Evolutionary conservation across 1,140 invertebrate species (phyloP), one percentile per base, ranked within the genome.

Genomic region (Drosophila ironensis): DNA sequence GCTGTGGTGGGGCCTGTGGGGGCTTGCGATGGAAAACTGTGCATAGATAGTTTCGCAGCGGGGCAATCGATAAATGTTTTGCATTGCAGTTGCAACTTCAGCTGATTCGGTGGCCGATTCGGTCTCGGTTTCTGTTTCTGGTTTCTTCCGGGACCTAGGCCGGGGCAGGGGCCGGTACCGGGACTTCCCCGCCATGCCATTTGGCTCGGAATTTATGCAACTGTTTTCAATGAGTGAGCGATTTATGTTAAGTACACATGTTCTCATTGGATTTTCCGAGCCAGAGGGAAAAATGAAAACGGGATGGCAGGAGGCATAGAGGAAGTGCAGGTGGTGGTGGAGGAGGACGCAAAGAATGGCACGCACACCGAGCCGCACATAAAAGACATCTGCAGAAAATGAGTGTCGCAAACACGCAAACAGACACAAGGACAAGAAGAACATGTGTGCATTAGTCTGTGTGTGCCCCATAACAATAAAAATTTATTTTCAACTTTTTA

Each of bases 401-500:
- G 80, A 84, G 80, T 86, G 78, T 84, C 78, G 80, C 78, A 84
- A 86, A 75, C 80, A 84, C 80, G 80, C 80, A 84, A 86, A 86
- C 74, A 86, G 80, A 84, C 70, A 86, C 80, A 84, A 86, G 80
- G 80, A 84, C 80, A 63, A 84, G 70, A 74, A 77, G 72, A 70
- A 56, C 59, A 46, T 61, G 51, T 73, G 78, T 30, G 17, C 16
- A 17, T 33, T 24, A 16, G n/a, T 61, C 8, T 35, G 54, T 66
- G 68, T 86, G 59, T 72, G 80, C 71, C 74, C 80, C 80, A 84
- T 84, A 84, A 84, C 80, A 84, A 84, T 84, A 84, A 84, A 84
- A 84, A 86, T 86, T 84, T 84, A 84, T 84, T 86, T 86, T 84
- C 80, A 84, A 84, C 80, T 84, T 82, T 82, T 82, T 82, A 82